Conservation (phyloP, 1,140 invertebrate species). For the Temnothorax longispinosus region DNA sequence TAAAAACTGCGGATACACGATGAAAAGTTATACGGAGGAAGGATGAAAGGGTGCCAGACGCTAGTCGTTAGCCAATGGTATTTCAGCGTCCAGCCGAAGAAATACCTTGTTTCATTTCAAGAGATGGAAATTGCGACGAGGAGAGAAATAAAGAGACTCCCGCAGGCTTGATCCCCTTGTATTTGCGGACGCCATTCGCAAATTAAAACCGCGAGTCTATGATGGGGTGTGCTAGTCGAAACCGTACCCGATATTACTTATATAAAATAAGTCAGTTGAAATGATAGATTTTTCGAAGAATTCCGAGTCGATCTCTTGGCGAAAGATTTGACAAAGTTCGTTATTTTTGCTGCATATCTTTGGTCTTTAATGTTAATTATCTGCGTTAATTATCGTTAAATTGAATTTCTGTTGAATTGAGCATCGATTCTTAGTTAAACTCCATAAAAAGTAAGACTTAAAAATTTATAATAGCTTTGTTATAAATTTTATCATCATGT, state of each 20-base stretch:
- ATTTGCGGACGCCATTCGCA: conserved; percentile 2
- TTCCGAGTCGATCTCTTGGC: neutral
- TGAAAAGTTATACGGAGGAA: too few relatives aligned
- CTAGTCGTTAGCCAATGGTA: neutral
- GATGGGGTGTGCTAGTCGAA: neutral
- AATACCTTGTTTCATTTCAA: conserved; percentile 15
- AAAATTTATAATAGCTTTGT: neutral
- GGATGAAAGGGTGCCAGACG: neutral
- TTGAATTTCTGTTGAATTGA: neutral
- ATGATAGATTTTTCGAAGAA: too few relatives aligned
- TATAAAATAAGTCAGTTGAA: too few relatives aligned
- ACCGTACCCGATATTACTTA: too few relatives aligned
- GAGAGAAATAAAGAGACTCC: neutral
- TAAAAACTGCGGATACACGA: neutral
- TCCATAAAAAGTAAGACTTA: neutral
- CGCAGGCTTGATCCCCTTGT: neutral
- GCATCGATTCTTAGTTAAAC: neutral
- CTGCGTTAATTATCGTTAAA: neutral
- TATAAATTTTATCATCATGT: neutral
- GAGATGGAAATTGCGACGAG: conserved; percentile 6
- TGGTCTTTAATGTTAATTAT: neutral
- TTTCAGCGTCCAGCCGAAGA: conserved; percentile 1
- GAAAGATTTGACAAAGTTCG: neutral
- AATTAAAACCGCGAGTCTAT: conserved; percentile 40
- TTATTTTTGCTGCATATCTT: neutral